phyloP scores from a whole-genome alignment of 2,113 vertebrate species.

The Labeo rohita region DNA sequence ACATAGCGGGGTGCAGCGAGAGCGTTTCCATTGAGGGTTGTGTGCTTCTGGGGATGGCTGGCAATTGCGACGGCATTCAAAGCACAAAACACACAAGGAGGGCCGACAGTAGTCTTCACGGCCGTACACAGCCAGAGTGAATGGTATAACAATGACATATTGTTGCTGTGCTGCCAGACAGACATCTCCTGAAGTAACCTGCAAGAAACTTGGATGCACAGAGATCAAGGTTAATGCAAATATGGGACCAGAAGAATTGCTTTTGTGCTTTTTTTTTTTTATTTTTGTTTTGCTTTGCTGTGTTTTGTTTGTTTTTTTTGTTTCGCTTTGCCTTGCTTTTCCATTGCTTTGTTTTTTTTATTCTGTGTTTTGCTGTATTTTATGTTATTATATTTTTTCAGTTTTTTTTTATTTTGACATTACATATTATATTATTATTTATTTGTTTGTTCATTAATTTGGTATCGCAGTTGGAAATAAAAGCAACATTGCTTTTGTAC shows the following conservation, averaged over 20 bases:
- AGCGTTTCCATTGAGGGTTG: conserved; percentile 12
- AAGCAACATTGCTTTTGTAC: too few species aligned
- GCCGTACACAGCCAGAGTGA: neutral
- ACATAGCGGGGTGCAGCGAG: neutral
- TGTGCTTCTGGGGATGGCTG: neutral
- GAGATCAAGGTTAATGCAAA: conserved; percentile 56
- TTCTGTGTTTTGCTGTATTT: too few species aligned
- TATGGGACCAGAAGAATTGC: neutral
- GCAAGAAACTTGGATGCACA: conserved; percentile 20
- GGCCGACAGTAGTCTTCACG: neutral
- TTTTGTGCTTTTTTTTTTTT: neutral
- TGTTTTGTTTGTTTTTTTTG: too few species aligned
- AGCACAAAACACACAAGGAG: neutral
- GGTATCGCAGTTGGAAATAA: too few species aligned
- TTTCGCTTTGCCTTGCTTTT: too few species aligned
- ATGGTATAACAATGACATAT: conserved; percentile 7
- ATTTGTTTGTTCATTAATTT: too few species aligned
- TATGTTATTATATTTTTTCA: too few species aligned
- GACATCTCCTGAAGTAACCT: conserved; percentile 36
- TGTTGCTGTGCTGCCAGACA: neutral
- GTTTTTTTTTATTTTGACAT: too few species aligned
- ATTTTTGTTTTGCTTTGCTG: too few species aligned
- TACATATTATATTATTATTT: too few species aligned
- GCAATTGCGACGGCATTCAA: conserved; percentile 10
- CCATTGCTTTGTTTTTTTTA: too few species aligned